These are phyloP conservation scores for Aleiodes sp. DNA, from an alignment of 1,140 invertebrate genomes.

Conservation along the genomic window DNA sequence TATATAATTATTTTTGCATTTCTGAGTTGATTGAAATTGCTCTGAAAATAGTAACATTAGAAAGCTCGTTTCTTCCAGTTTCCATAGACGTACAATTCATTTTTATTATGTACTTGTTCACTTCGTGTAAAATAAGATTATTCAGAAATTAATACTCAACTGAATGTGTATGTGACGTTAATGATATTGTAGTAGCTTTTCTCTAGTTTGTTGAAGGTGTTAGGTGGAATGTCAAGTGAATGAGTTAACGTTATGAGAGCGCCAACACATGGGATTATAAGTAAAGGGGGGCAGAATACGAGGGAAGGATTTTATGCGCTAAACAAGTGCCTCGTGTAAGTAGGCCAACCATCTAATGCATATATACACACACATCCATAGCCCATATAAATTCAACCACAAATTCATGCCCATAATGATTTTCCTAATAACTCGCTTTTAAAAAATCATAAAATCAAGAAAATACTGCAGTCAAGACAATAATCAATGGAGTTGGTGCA, in stretches of 20 bases:
- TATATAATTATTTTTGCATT: not conserved
- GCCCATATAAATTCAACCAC: no score
- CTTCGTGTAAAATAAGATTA: not conserved
- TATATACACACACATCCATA: no score
- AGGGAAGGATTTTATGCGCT: not conserved
- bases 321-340: no score
- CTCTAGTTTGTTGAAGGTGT: not conserved
- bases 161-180: no score
- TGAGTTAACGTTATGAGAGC: not conserved
- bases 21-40: not conserved
- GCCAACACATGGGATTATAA: not conserved
- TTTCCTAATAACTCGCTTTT: no score
- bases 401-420: no score
- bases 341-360: no score
- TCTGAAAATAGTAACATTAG: constrained; percentile 1
- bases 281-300: not conserved
- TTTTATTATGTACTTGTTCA: not conserved
- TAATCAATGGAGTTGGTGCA: constrained; percentile 46
- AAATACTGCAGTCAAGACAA: constrained; percentile 30
- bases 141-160: no score
- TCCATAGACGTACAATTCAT: constrained; percentile 9
- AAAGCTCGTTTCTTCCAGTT: constrained; percentile 8
- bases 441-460: not conserved
- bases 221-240: not conserved
- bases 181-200: not conserved